Conservation (phyloP, 2,888 invertebrate genomes). For the Drosophila emarginata region DNA sequence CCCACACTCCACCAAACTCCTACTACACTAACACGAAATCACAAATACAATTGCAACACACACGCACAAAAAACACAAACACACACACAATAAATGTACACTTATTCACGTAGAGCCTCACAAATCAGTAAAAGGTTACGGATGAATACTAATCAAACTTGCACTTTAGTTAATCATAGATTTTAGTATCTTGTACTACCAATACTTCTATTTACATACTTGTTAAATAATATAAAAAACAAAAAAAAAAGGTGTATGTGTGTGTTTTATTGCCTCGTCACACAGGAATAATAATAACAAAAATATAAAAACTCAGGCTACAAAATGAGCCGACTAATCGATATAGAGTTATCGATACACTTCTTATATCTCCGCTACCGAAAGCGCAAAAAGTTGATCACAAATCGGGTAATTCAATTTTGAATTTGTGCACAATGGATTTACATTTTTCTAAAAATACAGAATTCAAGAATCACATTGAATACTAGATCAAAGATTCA, state of each 20-base stretch:
- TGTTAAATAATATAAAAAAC: slow-evolving; percentile 30
- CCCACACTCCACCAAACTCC: slow-evolving; percentile 28
- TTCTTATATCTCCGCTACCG: neutral
- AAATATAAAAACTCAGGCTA: neutral
- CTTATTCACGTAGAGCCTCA: slow-evolving; percentile 18
- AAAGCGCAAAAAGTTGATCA: neutral
- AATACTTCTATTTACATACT: slow-evolving; percentile 40
- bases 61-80: slow-evolving; percentile 18
- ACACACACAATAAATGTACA: slow-evolving; percentile 33
- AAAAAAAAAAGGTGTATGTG: slow-evolving; percentile 10
- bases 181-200: slow-evolving; percentile 23
- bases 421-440: neutral
- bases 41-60: slow-evolving; percentile 14
- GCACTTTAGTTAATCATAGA: slow-evolving; percentile 5
- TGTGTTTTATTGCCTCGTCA: slow-evolving; percentile 27
- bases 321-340: slow-evolving; percentile 16
- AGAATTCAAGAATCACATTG: too few species aligned
- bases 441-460: too few species aligned
- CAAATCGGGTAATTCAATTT: neutral
- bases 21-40: slow-evolving; percentile 29
- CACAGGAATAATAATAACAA: slow-evolving; percentile 44
- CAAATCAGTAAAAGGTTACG: slow-evolving; percentile 39
- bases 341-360: neutral
- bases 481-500: too few species aligned
- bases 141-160: slow-evolving; percentile 44